Conservation (phyloP, 2,888 invertebrate species). For the Erpobdella octoculata region DNA sequence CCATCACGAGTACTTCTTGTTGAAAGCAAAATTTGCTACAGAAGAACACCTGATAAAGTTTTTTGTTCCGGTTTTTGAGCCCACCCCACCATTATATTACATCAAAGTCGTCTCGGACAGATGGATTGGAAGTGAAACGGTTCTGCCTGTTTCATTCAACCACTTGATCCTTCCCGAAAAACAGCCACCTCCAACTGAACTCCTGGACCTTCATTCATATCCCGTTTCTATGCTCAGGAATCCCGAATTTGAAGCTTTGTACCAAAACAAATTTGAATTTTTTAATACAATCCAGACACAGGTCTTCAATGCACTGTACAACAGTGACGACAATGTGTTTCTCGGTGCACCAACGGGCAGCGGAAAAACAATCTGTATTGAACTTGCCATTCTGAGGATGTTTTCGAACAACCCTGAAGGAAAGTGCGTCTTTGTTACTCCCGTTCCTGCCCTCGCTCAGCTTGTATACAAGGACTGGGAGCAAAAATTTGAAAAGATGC, state of each 20-base stretch:
- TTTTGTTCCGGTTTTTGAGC: constrained; percentile 96
- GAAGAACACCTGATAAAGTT: constrained; percentile 95
- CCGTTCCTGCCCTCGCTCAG: constrained; percentile 79
- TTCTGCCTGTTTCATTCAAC: constrained; percentile 89
- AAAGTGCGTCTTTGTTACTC: constrained; percentile 85
- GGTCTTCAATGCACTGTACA: constrained; percentile 96
- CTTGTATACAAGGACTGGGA: constrained; percentile 77
- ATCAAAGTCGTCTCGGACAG: constrained; percentile 60
- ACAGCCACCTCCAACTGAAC: constrained; percentile 91
- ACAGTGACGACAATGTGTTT: constrained; percentile 94
- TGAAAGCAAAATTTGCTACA: constrained; percentile 59
- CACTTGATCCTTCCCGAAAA: constrained; percentile 95
- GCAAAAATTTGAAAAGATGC: constrained; percentile 66
- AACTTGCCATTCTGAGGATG: constrained; percentile 84
- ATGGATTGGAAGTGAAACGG: constrained; percentile 78
- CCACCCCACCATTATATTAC: constrained; percentile 95
- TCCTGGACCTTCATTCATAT: constrained; percentile 89
- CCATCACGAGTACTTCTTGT: constrained; percentile 87
- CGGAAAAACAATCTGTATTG: constrained; percentile 82
- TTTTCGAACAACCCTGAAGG: constrained; percentile 53
- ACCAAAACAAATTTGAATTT: constrained; percentile 75
- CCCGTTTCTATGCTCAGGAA: constrained; percentile 83
- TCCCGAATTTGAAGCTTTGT: constrained; percentile 74
- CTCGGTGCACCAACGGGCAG: constrained; percentile 59
- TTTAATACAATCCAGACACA: constrained; percentile 99